Percentiles rank a stretch among this genome's conserved stretches.
Evolutionary conservation across 2,797 vertebrate genomes (phyloP).

Genomic region (Smutsia temminckii): DNA sequence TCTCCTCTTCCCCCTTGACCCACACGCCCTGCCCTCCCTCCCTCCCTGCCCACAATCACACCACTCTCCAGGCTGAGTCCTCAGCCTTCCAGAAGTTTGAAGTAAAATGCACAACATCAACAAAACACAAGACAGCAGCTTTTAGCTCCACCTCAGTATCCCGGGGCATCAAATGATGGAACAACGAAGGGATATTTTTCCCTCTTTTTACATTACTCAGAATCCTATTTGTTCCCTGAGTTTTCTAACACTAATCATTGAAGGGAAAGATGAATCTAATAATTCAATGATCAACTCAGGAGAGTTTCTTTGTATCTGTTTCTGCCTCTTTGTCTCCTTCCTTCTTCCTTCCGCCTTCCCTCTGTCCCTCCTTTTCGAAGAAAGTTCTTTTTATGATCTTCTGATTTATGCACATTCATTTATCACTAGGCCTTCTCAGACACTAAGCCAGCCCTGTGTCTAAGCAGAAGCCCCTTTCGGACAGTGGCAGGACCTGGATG

Average conservation of each 20-base stretch:
- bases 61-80: background rate
- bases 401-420: rapidly evolving
- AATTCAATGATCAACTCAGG: background rate
- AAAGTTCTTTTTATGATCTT: background rate
- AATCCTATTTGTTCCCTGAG: background rate
- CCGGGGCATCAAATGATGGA: background rate
- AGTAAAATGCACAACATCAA: background rate
- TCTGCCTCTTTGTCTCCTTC: background rate
- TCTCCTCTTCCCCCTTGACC: slow-evolving; percentile 70
- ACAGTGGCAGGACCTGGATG: too few relatives aligned
- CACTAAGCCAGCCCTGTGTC: background rate
- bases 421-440: background rate
- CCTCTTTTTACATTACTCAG: background rate
- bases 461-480: background rate
- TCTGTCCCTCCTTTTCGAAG: background rate
- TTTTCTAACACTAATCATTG: background rate
- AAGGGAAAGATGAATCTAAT: background rate
- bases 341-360: too few relatives aligned
- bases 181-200: background rate
- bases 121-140: background rate
- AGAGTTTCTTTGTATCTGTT: background rate
- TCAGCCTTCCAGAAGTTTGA: background rate
- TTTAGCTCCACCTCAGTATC: background rate
- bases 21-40: rapidly evolving
- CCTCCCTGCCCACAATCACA: background rate